A percentile compares a stretch with the other conserved stretches of the same genome.
These are phyloP conservation scores for Rostratula benghalensis DNA, from an alignment of 2,113 vertebrate genomes.

Conservation along the genomic window DNA sequence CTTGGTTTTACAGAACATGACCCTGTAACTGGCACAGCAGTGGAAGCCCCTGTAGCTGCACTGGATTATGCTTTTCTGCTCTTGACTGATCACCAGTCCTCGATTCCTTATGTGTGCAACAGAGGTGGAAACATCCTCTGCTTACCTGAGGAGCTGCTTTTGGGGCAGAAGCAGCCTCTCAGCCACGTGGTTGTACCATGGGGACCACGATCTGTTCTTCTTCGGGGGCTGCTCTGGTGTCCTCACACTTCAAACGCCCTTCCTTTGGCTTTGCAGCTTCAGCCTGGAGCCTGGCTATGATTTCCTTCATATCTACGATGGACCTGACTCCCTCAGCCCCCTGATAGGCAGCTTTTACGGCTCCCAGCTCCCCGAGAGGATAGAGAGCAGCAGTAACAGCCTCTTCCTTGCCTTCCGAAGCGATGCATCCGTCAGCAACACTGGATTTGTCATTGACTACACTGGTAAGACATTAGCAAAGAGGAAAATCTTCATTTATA, in stretches of 20 bases:
- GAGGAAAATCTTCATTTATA: neutral
- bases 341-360: slow-evolving; percentile 95
- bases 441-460: slow-evolving; percentile 93
- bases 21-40: fast-evolving
- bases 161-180: neutral
- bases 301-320: slow-evolving; percentile 96
- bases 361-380: slow-evolving; percentile 87
- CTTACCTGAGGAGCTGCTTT: neutral
- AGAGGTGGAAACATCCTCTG: fast-evolving
- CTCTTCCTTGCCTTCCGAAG: slow-evolving; percentile 98
- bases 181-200: fast-evolving
- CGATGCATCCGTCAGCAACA: slow-evolving; percentile 93
- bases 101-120: fast-evolving
- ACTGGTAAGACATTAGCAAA: slow-evolving; percentile 77
- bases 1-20: fast-evolving
- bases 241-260: fast-evolving
- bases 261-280: slow-evolving; percentile 79
- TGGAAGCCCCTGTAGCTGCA: neutral
- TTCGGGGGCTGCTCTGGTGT: neutral
- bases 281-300: slow-evolving; percentile 97
- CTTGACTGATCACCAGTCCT: neutral
- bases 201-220: neutral
- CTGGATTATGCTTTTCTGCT: neutral
- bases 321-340: slow-evolving; percentile 90
- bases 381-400: slow-evolving; percentile 95